Conservation (phyloP, 1,140 invertebrate genomes). For the Matsumurasca onukii region DNA sequence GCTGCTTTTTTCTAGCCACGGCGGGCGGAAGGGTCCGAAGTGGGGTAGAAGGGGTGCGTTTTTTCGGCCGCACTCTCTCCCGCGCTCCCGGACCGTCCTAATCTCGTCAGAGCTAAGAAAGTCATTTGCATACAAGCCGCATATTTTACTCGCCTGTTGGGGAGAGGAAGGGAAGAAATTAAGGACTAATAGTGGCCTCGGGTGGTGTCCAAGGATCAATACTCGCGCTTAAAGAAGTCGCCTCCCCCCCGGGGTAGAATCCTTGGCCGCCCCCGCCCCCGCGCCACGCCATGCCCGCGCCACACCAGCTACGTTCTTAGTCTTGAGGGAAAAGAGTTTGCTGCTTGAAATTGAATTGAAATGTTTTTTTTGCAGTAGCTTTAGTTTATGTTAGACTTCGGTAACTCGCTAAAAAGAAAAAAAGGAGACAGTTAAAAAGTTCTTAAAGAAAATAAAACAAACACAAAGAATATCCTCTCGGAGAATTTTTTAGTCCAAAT, state of each 20-base stretch:
- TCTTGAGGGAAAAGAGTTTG: no score
- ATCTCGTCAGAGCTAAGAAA: conserved; percentile 33
- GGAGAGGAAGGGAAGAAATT: conserved; percentile 29
- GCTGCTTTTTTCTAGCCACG: conserved; percentile 17
- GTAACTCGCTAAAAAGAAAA: no score
- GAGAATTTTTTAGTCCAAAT: no score
- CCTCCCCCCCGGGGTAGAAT: neutral
- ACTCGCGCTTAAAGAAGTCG: conserved; percentile 25
- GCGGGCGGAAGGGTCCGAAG: neutral
- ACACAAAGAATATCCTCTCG: no score
- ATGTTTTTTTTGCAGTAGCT: no score
- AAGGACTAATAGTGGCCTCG: conserved; percentile 30
- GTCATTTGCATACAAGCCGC: conserved; percentile 35
- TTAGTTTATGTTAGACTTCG: no score
- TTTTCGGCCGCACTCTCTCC: conserved; percentile 14
- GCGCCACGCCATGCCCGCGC: no score
- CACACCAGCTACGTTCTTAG: no score
- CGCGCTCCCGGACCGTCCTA: conserved; percentile 28
- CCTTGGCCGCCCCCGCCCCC: neutral
- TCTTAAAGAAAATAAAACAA: no score
- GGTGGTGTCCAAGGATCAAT: conserved; percentile 23
- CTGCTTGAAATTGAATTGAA: no score
- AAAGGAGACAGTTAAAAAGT: no score
- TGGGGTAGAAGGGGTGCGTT: conserved; percentile 6
- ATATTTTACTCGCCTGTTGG: conserved; percentile 27